A percentile compares a stretch with the other conserved stretches of the same genome.
These are phyloP conservation scores for Papilio aristodemus DNA, from an alignment of 1,140 invertebrate genomes.

Conservation along the genomic window DNA sequence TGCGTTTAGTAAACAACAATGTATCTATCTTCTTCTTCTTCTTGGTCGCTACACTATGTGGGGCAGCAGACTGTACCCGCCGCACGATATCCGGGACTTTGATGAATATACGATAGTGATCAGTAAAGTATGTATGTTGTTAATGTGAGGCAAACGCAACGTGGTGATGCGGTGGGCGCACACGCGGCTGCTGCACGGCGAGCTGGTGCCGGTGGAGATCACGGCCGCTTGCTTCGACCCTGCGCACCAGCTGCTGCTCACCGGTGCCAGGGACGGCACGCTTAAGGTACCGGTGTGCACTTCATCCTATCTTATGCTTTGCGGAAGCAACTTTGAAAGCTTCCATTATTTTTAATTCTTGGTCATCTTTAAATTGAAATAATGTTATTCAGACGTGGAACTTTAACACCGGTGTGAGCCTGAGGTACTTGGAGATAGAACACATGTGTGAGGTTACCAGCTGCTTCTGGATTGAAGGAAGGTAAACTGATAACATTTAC, in stretches of 20 bases:
- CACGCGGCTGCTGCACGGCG: constrained; percentile 81
- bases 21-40: no score
- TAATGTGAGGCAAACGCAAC: constrained; percentile 78
- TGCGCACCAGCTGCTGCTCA: constrained; percentile 84
- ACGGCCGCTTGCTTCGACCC: constrained; percentile 88
- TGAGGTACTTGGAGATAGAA: constrained; percentile 83
- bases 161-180: constrained; percentile 84
- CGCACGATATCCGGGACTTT: no score
- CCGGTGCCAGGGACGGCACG: constrained; percentile 85
- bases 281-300: constrained; percentile 72
- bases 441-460: constrained; percentile 82
- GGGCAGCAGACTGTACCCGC: no score
- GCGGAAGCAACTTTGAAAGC: neutral
- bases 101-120: no score
- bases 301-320: neutral
- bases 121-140: neutral
- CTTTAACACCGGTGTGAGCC: constrained; percentile 86
- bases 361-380: neutral
- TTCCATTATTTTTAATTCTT: neutral
- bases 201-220: constrained; percentile 85
- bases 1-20: no score
- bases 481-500: constrained; percentile 47
- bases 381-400: constrained; percentile 85
- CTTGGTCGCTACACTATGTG: no score
- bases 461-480: constrained; percentile 82